These are phyloP conservation scores for Phymorhynchus buccinoides DNA, from an alignment of 1,140 invertebrate genomes.

Conservation along the genomic window DNA sequence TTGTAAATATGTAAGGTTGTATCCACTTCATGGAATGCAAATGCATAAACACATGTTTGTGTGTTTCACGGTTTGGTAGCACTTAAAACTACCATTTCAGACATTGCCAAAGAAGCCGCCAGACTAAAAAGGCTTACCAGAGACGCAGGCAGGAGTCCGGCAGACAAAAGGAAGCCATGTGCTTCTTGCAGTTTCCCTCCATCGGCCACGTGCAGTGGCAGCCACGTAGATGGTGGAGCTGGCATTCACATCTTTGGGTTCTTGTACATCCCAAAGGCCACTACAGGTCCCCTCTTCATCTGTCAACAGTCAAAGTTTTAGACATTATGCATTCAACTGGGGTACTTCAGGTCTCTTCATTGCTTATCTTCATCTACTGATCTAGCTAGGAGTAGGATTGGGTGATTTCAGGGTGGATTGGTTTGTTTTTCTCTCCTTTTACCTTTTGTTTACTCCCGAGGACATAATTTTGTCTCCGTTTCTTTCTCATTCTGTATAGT, in stretches of 20 bases:
- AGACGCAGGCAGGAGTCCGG: neutral
- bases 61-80: too few species aligned
- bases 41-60: neutral
- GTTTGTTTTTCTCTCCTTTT: neutral
- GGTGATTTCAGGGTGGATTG: too few species aligned
- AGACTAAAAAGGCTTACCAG: neutral
- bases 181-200: neutral
- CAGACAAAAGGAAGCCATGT: conserved; percentile 28
- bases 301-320: neutral
- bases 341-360: too few species aligned
- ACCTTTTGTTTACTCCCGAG: too few species aligned
- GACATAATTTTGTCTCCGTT: neutral
- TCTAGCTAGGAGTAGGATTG: neutral
- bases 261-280: conserved; percentile 7
- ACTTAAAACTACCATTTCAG: too few species aligned
- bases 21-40: neutral
- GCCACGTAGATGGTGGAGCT: conserved; percentile 13
- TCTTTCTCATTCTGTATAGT: too few species aligned
- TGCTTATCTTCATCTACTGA: too few species aligned
- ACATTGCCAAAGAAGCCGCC: neutral
- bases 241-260: neutral
- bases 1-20: neutral
- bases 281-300: neutral
- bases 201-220: neutral
- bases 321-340: too few species aligned